Evolutionary conservation across 2,888 invertebrate genomes (phyloP), one percentile per base, ranked within the genome.

Genomic region (Mimachlamys varia): DNA sequence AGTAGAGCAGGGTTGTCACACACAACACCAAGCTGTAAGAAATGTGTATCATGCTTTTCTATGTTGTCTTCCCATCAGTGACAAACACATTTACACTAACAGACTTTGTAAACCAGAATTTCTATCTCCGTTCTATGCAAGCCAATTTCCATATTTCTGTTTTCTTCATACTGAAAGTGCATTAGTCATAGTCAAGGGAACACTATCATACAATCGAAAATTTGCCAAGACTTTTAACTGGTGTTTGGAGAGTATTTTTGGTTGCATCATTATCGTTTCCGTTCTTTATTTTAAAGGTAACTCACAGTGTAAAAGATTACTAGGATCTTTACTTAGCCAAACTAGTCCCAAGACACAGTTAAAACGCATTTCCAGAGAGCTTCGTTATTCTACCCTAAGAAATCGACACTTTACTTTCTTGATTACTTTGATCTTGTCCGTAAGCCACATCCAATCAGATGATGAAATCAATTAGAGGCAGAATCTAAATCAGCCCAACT

Each of bases 381-480:
- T 33, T 15, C 12, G 76, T 13, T 27, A 76, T 76, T 76, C 33
- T 76, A 76, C 33, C 22, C 33, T 33, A 33, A 76, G 76, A 76
- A 76, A 76, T 76, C 27, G 33, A 76, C 76, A 76, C 76, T 76
- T 76, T 5, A 76, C 58, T 76, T 76, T 76, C 76, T 17, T 76
- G 76, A 76, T 76, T 76, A 76, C 76, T 76, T 76, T 76, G 76
- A 76, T 76, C 76, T 76, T 33, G 76, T 76, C 33, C 76, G 33
- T 76, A 76, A 76, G 33, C 76, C 27, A 76, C 76, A 76, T 76
- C 76, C 76, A 76, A 76, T 76, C 76, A 76, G 76, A 76, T 76
- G 76, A 76, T 76, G 76, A 76, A 76, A 76, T 76, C 76, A 76
- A 76, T 76, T 76, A 76, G 33, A 76, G 33, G 33, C 33, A 33